Percentiles rank a stretch among this genome's conserved stretches.
phyloP scores from a whole-genome alignment of 2,888 invertebrate genomes.

The Arenicola marina region DNA sequence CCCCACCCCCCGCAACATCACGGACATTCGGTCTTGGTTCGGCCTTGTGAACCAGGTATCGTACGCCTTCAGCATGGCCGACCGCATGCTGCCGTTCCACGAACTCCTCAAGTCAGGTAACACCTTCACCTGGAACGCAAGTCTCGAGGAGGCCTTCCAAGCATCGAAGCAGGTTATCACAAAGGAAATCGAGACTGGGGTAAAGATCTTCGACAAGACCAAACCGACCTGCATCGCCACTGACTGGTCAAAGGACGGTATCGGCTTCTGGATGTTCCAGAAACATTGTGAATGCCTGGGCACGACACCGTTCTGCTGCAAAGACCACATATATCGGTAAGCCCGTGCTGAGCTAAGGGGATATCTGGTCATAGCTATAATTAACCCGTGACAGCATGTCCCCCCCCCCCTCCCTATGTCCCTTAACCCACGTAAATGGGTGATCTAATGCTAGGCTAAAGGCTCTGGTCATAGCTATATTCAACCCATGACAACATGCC shows the following conservation, averaged over 20 bases:
- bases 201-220: conserved; percentile 34
- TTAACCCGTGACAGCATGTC: no score
- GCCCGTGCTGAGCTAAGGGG: no score
- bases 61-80: conserved; percentile 38
- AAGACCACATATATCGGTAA: no score
- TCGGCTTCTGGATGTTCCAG: conserved; percentile 39
- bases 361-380: no score
- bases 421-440: no score
- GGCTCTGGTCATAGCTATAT: no score
- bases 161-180: conserved; percentile 14
- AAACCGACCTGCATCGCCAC: conserved; percentile 41
- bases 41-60: conserved; percentile 38
- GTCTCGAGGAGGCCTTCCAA: conserved; percentile 26
- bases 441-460: no score
- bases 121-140: conserved; percentile 26
- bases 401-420: no score
- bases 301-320: conserved; percentile 28
- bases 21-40: conserved; percentile 38
- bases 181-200: conserved; percentile 27
- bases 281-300: conserved; percentile 30
- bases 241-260: conserved; percentile 39
- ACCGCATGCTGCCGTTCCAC: conserved; percentile 35
- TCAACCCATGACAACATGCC: no score
- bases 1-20: conserved; percentile 34
- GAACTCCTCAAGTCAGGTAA: conserved; percentile 34